Evolutionary conservation across 2,113 vertebrate species (phyloP), one percentile per base, ranked within the genome.

Genomic region (Apistogramma diplotaenia): DNA sequence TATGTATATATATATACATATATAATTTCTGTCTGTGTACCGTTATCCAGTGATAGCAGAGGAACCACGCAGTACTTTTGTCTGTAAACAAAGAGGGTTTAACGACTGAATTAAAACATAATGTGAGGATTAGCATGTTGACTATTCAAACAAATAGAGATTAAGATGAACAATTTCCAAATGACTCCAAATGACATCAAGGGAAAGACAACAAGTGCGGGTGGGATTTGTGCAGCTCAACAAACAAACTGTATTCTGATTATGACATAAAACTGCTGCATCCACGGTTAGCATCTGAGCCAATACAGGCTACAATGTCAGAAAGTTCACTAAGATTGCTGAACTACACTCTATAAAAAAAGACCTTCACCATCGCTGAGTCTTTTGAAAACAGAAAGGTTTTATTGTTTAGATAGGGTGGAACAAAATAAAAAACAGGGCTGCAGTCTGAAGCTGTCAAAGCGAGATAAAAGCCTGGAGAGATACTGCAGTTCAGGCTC

Each of bases 391-490:
- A 74, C n/a, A 74, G 56, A 49, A 55, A 13, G 51, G 6, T 51
- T 79, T 73, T 79, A 29, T 55, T 62, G 70, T 74, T 82, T 37
- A 2, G 21, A 55, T 31, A 13, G 15, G 56, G 53, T n/a, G 55
- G 35, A 75, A 25, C 53, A 62, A 76, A 18, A 78, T 29, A 37
- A 37, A 49, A 75, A 81, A 81, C 27, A 46, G 2, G 16, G 21
- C 61, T 21, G 13, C 33, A 27, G 57, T 56, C 51, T 78, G 37
- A 81, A 81, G 40, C 54, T 81, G 81, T 85, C 82, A 59, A 21
- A 70, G 35, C 35, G 58, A 76, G 85, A 87, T 87, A 75, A 89
- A 84, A 80, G 33, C n/a, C 27, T 19, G 18, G 25, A 85, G 72
- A 74, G 72, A 88, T 82, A 76, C 58, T 35, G 76, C 78, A 72